These are phyloP conservation scores for Percina caprodes DNA, from an alignment of 2,113 vertebrate species.

Conservation along the genomic window DNA sequence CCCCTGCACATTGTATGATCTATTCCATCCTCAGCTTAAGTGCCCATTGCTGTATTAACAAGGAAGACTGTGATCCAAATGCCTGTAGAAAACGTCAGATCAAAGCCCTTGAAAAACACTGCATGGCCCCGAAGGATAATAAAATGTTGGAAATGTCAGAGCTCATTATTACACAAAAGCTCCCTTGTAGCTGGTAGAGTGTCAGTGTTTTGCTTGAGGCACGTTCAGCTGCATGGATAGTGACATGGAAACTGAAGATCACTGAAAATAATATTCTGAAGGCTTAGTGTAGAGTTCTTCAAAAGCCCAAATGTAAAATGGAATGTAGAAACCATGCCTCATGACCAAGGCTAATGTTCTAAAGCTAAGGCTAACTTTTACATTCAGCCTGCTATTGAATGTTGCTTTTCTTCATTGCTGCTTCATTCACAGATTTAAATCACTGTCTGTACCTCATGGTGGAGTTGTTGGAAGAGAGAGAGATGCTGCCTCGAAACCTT, in stretches of 20 bases:
- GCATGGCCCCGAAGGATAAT: not conserved
- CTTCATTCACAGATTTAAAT: not conserved
- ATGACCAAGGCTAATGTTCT: not conserved
- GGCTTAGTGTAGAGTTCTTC: not conserved
- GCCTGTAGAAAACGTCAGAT: constrained; percentile 5
- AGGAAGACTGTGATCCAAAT: constrained; percentile 9
- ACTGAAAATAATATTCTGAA: constrained; percentile 31
- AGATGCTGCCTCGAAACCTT: not conserved
- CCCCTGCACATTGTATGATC: constrained; percentile 1
- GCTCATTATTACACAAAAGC: constrained; percentile 38
- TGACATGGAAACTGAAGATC: constrained; percentile 2
- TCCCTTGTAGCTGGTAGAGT: constrained; percentile 14
- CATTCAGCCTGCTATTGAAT: not conserved
- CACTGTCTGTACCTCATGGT: not conserved
- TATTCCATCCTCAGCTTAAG: not conserved
- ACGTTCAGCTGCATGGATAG: not conserved
- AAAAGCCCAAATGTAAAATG: not conserved
- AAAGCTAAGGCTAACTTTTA: not conserved
- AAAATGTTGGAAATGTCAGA: constrained; percentile 21
- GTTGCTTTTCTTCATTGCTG: not conserved
- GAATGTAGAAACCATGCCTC: not conserved
- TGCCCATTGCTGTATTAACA: constrained; percentile 5
- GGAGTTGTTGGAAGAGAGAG: not conserved
- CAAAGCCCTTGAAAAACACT: constrained; percentile 11
- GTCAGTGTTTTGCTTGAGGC: constrained; percentile 25